Conservation (phyloP, 2,113 vertebrate genomes). For the Dermatemys mawii region DNA sequence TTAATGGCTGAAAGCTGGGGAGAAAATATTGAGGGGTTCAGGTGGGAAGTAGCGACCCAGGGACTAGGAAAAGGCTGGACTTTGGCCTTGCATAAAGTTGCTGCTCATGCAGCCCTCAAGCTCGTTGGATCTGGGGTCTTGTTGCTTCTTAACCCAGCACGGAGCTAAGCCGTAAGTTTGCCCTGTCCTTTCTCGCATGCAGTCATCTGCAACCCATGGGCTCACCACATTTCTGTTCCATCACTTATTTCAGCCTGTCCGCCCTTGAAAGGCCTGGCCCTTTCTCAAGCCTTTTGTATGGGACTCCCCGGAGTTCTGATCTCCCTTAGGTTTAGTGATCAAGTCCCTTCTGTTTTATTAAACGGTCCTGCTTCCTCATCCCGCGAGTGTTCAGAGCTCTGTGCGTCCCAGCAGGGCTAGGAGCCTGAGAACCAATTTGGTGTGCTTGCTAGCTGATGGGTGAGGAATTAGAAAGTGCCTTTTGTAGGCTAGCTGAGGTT, state of each 20-base stretch:
- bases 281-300: no score
- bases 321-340: no score
- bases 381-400: no score
- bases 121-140: not conserved
- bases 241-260: conserved; percentile 1
- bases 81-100: not conserved
- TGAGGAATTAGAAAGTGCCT: no score
- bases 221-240: not conserved
- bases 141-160: conserved; percentile 21
- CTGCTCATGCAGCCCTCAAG: not conserved
- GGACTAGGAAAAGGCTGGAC: not conserved
- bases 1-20: not conserved
- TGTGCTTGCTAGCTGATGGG: no score
- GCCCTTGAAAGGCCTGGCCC: not conserved
- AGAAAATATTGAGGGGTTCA: not conserved
- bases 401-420: no score
- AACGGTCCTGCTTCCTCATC: no score
- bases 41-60: not conserved
- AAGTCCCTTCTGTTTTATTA: no score
- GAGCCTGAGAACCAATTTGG: no score
- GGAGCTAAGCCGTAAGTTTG: conserved; percentile 42
- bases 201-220: conserved; percentile 3
- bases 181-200: conserved; percentile 27
- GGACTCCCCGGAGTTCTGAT: no score
- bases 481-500: no score